phyloP scores from a whole-genome alignment of 2,888 invertebrate genomes.

The Cheilosia scutellata region DNA sequence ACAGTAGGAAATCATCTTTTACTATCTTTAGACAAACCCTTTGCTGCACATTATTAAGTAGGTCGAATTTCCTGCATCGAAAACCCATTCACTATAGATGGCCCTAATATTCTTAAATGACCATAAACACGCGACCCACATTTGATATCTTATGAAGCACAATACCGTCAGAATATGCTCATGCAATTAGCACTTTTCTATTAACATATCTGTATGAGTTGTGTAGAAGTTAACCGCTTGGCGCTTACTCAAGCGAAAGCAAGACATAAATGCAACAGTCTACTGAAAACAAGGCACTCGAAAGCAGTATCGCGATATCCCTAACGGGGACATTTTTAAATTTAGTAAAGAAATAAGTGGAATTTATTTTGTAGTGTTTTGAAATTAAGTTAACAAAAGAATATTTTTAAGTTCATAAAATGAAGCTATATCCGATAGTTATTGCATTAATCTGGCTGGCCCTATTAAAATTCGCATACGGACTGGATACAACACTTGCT shows the following conservation, averaged over 20 bases:
- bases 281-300: conserved; percentile 20
- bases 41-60: not conserved
- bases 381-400: not conserved
- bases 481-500: conserved; percentile 20
- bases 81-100: not conserved
- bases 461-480: conserved; percentile 43
- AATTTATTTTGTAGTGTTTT: not conserved
- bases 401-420: conserved; percentile 15
- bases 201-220: conserved; percentile 44
- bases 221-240: conserved; percentile 29
- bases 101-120: conserved; percentile 14
- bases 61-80: conserved; percentile 21
- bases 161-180: conserved; percentile 41
- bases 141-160: conserved; percentile 6
- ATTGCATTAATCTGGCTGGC: conserved; percentile 57
- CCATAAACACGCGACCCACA: conserved; percentile 53
- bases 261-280: conserved; percentile 53
- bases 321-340: conserved; percentile 3
- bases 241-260: conserved; percentile 48
- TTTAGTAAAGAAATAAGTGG: not conserved
- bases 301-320: conserved; percentile 27
- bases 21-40: too few species aligned
- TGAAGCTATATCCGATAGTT: conserved; percentile 56
- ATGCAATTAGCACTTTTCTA: conserved; percentile 67
- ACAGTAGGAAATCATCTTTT: too few species aligned